Conservation (phyloP, 2,888 invertebrate genomes). For the Cryptus armator region DNA sequence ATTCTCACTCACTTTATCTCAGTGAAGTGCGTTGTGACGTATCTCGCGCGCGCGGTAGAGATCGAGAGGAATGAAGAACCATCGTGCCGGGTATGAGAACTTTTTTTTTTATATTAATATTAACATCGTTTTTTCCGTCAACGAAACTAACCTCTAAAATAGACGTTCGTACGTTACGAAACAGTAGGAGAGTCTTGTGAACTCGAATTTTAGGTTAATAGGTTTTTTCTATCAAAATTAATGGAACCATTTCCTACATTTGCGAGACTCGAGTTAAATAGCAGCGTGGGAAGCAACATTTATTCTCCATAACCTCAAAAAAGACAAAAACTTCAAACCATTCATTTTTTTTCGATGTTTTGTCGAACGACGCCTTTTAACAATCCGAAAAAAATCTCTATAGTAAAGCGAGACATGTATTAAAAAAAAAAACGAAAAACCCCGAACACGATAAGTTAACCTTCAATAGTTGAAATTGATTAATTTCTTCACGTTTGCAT, state of each 20-base stretch:
- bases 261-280: background rate
- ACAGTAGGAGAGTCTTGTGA: background rate
- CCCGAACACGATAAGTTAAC: too few species aligned
- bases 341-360: too few species aligned
- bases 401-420: background rate
- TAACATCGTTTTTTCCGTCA: background rate
- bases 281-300: background rate
- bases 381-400: background rate
- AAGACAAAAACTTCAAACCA: too few species aligned
- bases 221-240: background rate
- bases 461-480: too few species aligned
- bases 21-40: slow-evolving; percentile 5
- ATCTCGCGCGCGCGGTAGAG: background rate
- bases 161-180: background rate
- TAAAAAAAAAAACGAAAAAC: background rate
- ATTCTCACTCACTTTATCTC: slow-evolving; percentile 14
- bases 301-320: background rate
- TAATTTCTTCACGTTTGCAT: too few species aligned
- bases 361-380: background rate
- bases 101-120: slow-evolving; percentile 5
- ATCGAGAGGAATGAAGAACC: background rate
- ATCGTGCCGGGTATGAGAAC: background rate
- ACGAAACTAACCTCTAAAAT: background rate
- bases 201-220: background rate
- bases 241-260: background rate